Conservation (phyloP, 2,888 invertebrate species). For the Chrysina gloriosa region DNA sequence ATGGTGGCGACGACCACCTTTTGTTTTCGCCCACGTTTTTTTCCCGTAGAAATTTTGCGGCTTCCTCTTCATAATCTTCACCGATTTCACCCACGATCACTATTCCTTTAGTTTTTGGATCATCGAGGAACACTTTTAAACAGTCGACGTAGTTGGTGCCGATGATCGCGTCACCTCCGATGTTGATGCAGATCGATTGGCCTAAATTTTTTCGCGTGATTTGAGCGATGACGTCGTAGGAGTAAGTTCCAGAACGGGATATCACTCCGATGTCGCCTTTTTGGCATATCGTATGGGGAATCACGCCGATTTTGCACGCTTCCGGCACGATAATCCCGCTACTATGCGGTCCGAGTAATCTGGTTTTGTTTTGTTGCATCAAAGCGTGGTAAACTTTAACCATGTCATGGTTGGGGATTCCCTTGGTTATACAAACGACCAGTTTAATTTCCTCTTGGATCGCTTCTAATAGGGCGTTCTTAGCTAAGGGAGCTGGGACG, state of each 20-base stretch:
- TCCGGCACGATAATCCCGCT: conserved; percentile 22
- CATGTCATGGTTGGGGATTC: conserved; percentile 34
- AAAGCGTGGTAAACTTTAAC: conserved; percentile 11
- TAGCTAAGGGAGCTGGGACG: conserved; percentile 17
- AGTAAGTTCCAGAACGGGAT: conserved; percentile 33
- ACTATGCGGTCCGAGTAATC: conserved; percentile 26
- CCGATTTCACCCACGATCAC: conserved; percentile 31
- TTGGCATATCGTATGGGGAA: conserved; percentile 5
- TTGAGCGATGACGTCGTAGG: conserved; percentile 25
- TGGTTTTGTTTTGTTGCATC: neutral
- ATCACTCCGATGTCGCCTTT: conserved; percentile 20
- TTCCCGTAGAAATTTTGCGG: conserved; percentile 14
- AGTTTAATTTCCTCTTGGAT: conserved; percentile 24
- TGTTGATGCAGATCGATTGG: conserved; percentile 21
- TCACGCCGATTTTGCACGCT: conserved; percentile 20
- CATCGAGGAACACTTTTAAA: conserved; percentile 14
- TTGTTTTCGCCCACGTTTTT: conserved; percentile 9
- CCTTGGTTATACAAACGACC: conserved; percentile 25
- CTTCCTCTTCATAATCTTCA: conserved; percentile 17
- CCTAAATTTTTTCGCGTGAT: conserved; percentile 22
- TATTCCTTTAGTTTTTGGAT: conserved; percentile 27
- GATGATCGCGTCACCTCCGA: conserved; percentile 21
- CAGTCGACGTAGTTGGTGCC: conserved; percentile 33
- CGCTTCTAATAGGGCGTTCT: conserved; percentile 21
- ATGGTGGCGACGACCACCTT: conserved; percentile 15